Conservation (phyloP, 2,113 vertebrate species). For the Abramis brama region DNA sequence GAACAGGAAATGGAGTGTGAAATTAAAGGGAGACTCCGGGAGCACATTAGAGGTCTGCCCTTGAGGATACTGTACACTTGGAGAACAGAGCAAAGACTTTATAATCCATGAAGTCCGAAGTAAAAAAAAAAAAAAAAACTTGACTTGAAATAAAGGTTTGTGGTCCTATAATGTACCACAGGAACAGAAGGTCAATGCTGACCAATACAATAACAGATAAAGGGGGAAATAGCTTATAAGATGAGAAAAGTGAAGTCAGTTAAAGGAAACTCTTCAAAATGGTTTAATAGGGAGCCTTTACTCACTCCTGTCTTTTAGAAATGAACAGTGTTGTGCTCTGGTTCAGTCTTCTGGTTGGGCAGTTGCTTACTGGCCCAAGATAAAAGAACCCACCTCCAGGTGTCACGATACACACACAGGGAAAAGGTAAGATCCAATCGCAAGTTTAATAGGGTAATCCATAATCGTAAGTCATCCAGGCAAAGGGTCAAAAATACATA, state of each 20-base stretch:
- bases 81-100: background rate
- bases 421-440: no score
- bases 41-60: conserved; percentile 25
- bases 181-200: conserved; percentile 3
- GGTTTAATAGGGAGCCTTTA: background rate
- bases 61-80: conserved; percentile 20
- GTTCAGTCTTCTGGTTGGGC: no score
- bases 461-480: no score
- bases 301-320: background rate
- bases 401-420: no score
- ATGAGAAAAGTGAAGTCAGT: background rate
- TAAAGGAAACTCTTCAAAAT: background rate
- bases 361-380: background rate
- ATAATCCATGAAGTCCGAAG: background rate
- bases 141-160: conserved; percentile 17
- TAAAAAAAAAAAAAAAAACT: background rate
- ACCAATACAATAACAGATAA: background rate
- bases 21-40: conserved; percentile 31
- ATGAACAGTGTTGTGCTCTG: background rate
- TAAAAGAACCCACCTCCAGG: background rate
- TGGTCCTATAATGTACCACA: background rate
- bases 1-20: conserved; percentile 43
- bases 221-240: background rate
- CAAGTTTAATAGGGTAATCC: no score
- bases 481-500: no score